Conservation (phyloP, 2,797 vertebrate species). For the Micromesistius poutassou region DNA sequence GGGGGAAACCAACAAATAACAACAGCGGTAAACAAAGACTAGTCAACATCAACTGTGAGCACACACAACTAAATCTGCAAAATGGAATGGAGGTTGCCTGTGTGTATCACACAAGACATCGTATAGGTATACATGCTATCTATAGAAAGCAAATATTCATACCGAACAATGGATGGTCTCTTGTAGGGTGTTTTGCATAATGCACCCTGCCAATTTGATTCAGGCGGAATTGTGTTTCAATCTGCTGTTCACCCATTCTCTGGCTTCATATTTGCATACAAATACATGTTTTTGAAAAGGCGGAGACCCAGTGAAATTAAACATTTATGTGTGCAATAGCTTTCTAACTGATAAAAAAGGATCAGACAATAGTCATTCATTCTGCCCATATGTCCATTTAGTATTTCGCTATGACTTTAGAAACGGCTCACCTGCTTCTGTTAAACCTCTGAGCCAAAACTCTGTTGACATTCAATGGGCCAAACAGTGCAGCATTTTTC, state of each 20-base stretch:
- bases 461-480: no score
- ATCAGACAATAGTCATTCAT: no score
- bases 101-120: background rate
- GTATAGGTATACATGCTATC: background rate
- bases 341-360: background rate
- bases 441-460: no score
- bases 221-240: background rate
- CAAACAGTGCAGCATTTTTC: background rate
- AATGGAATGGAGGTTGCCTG: background rate
- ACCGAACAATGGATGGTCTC: background rate
- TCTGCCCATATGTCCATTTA: no score
- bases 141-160: background rate
- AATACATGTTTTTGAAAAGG: background rate
- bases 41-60: background rate
- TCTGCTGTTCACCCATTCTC: background rate
- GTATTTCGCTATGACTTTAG: no score
- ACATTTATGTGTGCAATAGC: background rate
- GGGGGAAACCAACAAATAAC: background rate
- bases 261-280: background rate
- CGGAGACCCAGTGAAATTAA: background rate
- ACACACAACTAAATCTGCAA: background rate
- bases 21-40: constrained; percentile 2
- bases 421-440: background rate
- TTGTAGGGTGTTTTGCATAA: background rate
- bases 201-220: background rate